Conservation (phyloP, 2,797 vertebrate species). For the Tiaroga cobitis region DNA sequence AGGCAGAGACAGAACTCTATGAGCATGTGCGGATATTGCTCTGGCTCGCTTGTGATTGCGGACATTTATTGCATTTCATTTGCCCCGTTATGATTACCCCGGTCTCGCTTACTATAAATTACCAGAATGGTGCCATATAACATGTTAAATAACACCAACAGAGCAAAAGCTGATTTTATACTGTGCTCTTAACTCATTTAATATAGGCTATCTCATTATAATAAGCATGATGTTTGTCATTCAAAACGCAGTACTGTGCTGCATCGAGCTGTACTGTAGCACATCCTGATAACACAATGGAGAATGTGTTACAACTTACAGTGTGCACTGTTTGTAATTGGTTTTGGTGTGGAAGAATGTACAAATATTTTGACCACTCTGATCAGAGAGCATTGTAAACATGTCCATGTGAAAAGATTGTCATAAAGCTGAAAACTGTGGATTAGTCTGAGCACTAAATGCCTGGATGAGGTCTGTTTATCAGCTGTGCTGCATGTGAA, state of each 20-base stretch:
- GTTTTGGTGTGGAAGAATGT: neutral
- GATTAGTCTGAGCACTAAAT: constrained; percentile 39
- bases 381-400: neutral
- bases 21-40: neutral
- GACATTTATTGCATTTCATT: neutral
- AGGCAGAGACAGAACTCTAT: neutral
- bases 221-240: neutral
- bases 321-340: neutral
- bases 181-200: neutral
- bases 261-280: neutral
- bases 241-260: neutral
- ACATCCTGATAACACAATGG: neutral
- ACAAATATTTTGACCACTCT: neutral
- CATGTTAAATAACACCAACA: neutral
- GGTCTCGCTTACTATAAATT: neutral
- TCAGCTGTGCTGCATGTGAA: constrained; percentile 11
- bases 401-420: neutral
- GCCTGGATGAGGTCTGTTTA: constrained; percentile 39
- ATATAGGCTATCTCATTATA: neutral
- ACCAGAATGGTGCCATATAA: neutral
- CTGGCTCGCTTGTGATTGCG: neutral
- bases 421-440: constrained; percentile 7
- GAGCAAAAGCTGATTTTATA: neutral
- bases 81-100: neutral
- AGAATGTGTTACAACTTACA: neutral